phyloP scores from a whole-genome alignment of 2,113 vertebrate species.

The Collichthys lucidus region DNA sequence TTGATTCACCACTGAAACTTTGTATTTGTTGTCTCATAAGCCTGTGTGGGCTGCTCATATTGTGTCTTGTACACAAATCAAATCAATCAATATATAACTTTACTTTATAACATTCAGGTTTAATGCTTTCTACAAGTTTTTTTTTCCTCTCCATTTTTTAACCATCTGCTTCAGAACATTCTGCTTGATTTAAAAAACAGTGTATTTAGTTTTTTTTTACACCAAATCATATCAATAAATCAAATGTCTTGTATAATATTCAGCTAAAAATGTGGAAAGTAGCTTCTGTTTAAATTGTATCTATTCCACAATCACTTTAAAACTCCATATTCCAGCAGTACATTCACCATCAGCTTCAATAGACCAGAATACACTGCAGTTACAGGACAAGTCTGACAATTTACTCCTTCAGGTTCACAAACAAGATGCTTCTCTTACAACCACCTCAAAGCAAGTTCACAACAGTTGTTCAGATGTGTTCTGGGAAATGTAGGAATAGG shows the following conservation, averaged over 20 bases:
- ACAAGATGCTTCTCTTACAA: neutral
- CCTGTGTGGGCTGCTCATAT: slow-evolving; percentile 5
- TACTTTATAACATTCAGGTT: neutral
- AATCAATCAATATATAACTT: neutral
- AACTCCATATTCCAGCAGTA: neutral
- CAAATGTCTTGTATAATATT: neutral
- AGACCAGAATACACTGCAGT: slow-evolving; percentile 10
- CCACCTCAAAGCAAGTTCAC: neutral
- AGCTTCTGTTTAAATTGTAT: neutral
- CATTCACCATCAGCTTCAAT: neutral
- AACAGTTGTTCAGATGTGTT: neutral
- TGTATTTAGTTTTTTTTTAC: neutral
- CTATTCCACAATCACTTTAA: neutral
- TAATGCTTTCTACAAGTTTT: neutral
- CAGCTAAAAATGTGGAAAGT: neutral
- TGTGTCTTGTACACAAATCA: neutral
- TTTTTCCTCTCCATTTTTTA: neutral
- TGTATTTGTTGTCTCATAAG: neutral
- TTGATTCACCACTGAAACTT: neutral
- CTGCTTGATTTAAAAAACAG: neutral
- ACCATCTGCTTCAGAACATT: too few relatives aligned
- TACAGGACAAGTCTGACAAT: neutral
- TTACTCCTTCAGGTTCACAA: neutral
- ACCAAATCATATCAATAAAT: neutral
- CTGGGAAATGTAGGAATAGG: neutral